Percentiles rank a stretch among this genome's conserved stretches.
Evolutionary conservation across 2,888 invertebrate species (phyloP).

Genomic region (Drosophila atripex): DNA sequence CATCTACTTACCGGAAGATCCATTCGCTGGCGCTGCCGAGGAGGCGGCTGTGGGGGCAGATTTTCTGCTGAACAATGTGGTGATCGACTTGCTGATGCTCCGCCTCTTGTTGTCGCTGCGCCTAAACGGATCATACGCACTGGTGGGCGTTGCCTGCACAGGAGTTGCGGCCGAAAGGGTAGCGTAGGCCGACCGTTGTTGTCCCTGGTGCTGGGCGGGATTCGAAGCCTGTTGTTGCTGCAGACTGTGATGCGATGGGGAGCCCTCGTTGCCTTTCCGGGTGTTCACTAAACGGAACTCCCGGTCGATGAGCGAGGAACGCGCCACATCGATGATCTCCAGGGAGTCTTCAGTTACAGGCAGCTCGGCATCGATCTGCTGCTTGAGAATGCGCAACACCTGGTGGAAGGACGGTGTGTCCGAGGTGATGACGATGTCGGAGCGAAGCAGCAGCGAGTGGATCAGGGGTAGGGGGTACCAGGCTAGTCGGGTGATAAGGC

Average conservation of each 20-base stretch:
- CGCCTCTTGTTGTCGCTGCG: constrained; percentile 89
- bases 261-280: constrained; percentile 84
- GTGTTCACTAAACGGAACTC: constrained; percentile 91
- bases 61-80: constrained; percentile 90
- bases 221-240: constrained; percentile 83
- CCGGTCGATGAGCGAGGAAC: constrained; percentile 90
- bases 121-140: constrained; percentile 85
- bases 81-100: constrained; percentile 90
- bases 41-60: constrained; percentile 76
- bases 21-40: constrained; percentile 7
- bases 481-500: constrained; percentile 92
- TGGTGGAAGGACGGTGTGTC: constrained; percentile 95
- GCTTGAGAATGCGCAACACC: constrained; percentile 92
- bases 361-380: constrained; percentile 93
- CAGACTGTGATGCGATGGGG: constrained; percentile 82
- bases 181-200: constrained; percentile 80
- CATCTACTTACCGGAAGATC: constrained; percentile 28
- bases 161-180: constrained; percentile 82
- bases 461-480: constrained; percentile 95
- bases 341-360: constrained; percentile 85
- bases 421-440: constrained; percentile 93
- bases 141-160: constrained; percentile 82
- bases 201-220: constrained; percentile 43
- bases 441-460: constrained; percentile 93
- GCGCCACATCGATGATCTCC: constrained; percentile 90